Conservation (phyloP, 92 coral and sea anemone genomes). For the Galaxea fascicularis region DNA sequence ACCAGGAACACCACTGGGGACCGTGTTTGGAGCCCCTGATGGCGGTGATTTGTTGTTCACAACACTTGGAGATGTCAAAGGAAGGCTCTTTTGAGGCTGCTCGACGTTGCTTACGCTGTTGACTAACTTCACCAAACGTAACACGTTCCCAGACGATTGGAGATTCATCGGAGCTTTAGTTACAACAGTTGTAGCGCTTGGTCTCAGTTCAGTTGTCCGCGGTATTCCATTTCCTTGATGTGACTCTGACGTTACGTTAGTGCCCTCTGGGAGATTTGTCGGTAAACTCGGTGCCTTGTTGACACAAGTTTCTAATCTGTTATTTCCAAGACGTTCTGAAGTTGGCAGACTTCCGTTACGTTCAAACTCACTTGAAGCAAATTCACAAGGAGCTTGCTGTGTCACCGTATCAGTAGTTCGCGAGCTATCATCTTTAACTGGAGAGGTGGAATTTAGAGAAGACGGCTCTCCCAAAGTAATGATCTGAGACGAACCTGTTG, state of each 20-base stretch:
- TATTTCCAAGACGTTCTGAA: not conserved
- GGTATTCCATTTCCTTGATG: not conserved
- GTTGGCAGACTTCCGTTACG: not conserved
- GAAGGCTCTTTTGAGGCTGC: not conserved
- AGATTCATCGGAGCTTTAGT: not conserved
- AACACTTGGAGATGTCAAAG: not conserved
- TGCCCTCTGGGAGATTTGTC: not conserved
- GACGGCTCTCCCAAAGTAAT: not conserved
- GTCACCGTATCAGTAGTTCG: not conserved
- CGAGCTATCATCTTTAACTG: not conserved
- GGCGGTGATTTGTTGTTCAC: not conserved
- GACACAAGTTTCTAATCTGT: not conserved
- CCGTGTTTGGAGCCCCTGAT: not conserved
- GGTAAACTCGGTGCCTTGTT: not conserved
- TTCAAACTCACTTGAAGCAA: not conserved
- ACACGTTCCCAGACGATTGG: conserved; percentile 38
- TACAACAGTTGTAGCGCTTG: not conserved
- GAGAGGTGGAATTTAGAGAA: not conserved
- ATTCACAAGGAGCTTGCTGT: not conserved
- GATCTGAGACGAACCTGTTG: not conserved
- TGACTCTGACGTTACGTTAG: not conserved
- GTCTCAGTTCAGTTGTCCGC: not conserved
- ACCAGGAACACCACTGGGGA: not conserved
- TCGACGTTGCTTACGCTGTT: conserved; percentile 19
- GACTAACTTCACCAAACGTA: conserved; percentile 15